These are phyloP conservation scores for Heliconius himera DNA, from an alignment of 1,140 invertebrate species.

Conservation along the genomic window DNA sequence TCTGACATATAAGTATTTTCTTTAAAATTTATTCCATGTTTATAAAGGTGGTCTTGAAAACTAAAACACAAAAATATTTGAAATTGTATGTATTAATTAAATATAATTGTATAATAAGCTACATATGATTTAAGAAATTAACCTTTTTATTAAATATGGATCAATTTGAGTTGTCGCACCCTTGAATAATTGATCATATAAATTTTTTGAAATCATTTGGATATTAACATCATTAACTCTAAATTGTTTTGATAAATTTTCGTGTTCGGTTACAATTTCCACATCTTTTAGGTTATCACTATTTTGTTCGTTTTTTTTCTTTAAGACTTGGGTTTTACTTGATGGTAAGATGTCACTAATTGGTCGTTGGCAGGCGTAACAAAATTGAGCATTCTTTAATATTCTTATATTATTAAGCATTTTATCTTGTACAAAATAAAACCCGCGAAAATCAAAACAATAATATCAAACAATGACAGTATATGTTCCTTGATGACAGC, in stretches of 20 bases:
- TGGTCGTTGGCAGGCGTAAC: constrained; percentile 37
- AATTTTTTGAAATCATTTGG: constrained; percentile 92
- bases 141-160: constrained; percentile 76
- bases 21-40: constrained; percentile 87
- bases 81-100: not conserved
- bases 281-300: constrained; percentile 54
- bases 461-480: not conserved
- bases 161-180: constrained; percentile 53
- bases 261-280: constrained; percentile 38
- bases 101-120: not conserved
- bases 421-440: not conserved
- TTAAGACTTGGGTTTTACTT: constrained; percentile 61
- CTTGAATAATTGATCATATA: constrained; percentile 90
- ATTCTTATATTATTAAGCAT: not conserved
- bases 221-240: constrained; percentile 88
- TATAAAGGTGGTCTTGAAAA: constrained; percentile 84
- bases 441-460: not conserved
- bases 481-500: not conserved
- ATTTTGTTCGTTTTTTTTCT: constrained; percentile 43
- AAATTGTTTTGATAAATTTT: constrained; percentile 58
- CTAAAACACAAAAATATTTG: constrained; percentile 43
- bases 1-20: constrained; percentile 84
- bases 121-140: not conserved
- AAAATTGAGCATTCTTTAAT: constrained; percentile 22
- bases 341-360: constrained; percentile 61